These are phyloP conservation scores for Cerastis rubricosa DNA, from an alignment of 2,888 invertebrate genomes.

Conservation along the genomic window DNA sequence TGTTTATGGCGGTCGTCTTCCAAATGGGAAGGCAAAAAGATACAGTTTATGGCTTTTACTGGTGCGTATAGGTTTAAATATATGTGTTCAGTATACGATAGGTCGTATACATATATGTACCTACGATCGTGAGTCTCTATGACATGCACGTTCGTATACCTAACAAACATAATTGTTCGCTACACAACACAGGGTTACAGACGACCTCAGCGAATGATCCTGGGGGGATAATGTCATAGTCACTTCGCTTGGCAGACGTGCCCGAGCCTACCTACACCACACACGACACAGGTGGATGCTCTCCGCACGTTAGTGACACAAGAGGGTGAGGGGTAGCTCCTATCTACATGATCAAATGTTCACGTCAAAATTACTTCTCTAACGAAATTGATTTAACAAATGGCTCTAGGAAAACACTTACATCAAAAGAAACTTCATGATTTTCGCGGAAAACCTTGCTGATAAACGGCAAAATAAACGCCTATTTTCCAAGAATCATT, in stretches of 20 bases:
- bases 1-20: constrained; percentile 27
- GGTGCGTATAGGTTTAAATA: not conserved
- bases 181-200: constrained; percentile 1
- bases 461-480: constrained; percentile 2
- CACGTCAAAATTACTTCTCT: not conserved
- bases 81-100: not conserved
- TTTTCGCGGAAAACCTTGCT: constrained; percentile 2
- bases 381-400: constrained; percentile 10
- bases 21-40: constrained; percentile 29
- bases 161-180: constrained; percentile 11
- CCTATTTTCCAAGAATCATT: constrained; percentile 33
- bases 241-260: constrained; percentile 34
- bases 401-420: constrained; percentile 7
- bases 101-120: not conserved
- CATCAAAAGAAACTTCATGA: not conserved
- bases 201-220: constrained; percentile 33
- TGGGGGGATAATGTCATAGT: constrained; percentile 42
- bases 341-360: constrained; percentile 1
- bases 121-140: not conserved
- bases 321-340: not conserved
- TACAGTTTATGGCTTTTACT: constrained; percentile 31
- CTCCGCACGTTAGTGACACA: constrained; percentile 23
- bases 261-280: constrained; percentile 3
- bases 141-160: constrained; percentile 5
- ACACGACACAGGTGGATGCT: constrained; percentile 29